Evolutionary conservation across 2,888 invertebrate species (phyloP), one percentile per base, ranked within the genome.

Genomic region (Drosophila macrospina): DNA sequence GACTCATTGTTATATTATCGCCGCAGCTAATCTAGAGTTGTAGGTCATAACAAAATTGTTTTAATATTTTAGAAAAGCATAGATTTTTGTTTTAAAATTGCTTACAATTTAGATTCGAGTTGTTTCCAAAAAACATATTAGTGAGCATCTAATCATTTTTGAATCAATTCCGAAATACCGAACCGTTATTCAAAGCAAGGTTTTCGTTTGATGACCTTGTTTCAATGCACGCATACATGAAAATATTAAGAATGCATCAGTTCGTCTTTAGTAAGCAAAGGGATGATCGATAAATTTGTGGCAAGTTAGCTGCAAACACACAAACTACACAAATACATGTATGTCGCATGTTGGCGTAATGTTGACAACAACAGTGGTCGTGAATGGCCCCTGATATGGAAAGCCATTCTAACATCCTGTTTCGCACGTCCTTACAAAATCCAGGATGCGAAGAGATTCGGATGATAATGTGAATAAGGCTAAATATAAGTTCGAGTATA

Each of bases 341-440:
- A 10, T 41, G 34, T 42, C 44, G 11, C 34, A 34, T 54, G 48
- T 47, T 52, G 45, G 48, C 52, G 39, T 44, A 62, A 32, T 30
- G 36, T 51, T 61, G 48, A 5, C 15, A 42, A 37, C 26, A 60
- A 42, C 48, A 47, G 34, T 30, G 39, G 52, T 48, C 52, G 60
- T 76, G 67, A 85, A 86, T 78, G 56, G 71, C 51, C 45, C 39
- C 41, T 66, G 85, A 82, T 90, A 90, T 88, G 86, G 54, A 78
- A 86, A 89, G 69, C 80, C 88, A 89, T 90, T 89, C 66, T 56
- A 28, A 69, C 88, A 84, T 90, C 90, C 90, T 89, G 88, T 66
- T 66, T 71, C 57, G 60, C 73, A 45, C 50, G 56, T 69, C 78
- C 68, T 85, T 82, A 75, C 56, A 87, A 84, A 70, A 76, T 54